Evolutionary conservation across 1,140 invertebrate genomes (phyloP).

Genomic region (Lasaia peninsularis): DNA sequence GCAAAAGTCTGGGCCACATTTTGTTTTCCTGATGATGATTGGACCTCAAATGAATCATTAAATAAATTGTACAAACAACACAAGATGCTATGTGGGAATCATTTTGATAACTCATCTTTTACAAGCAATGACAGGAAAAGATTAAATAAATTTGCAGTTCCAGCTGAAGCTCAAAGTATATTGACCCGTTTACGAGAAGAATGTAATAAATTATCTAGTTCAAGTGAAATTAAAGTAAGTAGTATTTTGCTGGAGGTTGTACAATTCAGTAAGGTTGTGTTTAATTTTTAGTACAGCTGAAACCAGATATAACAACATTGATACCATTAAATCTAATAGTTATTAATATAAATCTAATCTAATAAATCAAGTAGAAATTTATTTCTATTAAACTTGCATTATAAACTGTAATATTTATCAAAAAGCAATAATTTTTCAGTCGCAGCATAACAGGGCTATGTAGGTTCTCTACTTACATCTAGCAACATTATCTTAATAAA

Average conservation of each 20-base stretch:
- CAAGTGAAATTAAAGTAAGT: neutral
- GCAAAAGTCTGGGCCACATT: conserved; percentile 20
- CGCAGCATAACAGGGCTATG: neutral
- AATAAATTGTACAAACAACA: conserved; percentile 10
- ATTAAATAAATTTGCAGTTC: conserved; percentile 27
- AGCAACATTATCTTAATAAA: no score
- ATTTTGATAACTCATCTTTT: conserved; percentile 24
- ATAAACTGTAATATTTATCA: neutral
- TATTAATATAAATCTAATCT: no score
- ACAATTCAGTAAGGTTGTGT: no score
- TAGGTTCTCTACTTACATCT: no score
- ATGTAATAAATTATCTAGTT: neutral
- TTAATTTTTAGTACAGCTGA: no score
- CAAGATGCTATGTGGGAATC: conserved; percentile 22
- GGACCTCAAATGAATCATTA: conserved; percentile 16
- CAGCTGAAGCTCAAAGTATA: conserved; percentile 16
- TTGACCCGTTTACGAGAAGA: neutral
- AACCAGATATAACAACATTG: no score
- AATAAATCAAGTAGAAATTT: no score
- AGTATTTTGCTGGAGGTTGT: neutral
- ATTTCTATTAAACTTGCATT: no score
- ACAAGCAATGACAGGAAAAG: conserved; percentile 21
- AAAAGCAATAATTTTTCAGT: neutral
- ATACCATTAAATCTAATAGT: no score
- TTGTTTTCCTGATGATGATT: conserved; percentile 20